phyloP scores from a whole-genome alignment of 2,888 invertebrate species.

The Platycnemis pennipes region DNA sequence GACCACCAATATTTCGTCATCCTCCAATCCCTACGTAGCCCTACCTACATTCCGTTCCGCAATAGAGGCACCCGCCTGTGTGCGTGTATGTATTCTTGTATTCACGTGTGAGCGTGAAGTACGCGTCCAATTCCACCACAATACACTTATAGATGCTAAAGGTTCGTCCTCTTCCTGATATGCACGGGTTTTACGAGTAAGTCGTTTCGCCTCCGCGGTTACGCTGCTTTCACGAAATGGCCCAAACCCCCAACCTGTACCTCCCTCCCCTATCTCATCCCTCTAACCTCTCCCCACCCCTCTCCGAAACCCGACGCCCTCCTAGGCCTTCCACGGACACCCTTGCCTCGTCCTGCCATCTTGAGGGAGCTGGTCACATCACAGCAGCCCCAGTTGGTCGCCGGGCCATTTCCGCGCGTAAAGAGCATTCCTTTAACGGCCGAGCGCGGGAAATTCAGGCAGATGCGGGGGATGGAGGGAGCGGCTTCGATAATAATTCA shows the following conservation, averaged over 20 bases:
- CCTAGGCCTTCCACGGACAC: neutral
- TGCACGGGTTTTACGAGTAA: constrained; percentile 26
- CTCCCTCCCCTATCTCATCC: neutral
- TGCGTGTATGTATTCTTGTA: neutral
- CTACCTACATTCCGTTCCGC: neutral
- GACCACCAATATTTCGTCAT: constrained; percentile 3
- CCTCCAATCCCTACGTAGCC: neutral
- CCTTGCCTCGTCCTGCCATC: constrained; percentile 28
- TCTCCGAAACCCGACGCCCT: neutral
- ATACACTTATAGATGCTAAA: constrained; percentile 50
- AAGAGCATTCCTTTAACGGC: neutral
- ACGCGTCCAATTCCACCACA: neutral
- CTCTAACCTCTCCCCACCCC: neutral
- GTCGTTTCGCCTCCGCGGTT: neutral
- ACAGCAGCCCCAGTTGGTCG: constrained; percentile 41
- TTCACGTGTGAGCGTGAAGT: neutral
- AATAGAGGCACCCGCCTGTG: neutral
- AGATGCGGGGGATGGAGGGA: neutral
- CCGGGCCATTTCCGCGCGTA: neutral
- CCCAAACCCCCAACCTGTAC: neutral
- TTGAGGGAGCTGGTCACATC: constrained; percentile 30
- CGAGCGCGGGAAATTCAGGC: constrained; percentile 23
- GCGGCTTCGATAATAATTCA: constrained; percentile 46
- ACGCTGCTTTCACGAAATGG: neutral
- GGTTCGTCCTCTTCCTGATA: neutral